Evolutionary conservation across 2,797 vertebrate genomes (phyloP).

Genomic region (Martes flavigula): DNA sequence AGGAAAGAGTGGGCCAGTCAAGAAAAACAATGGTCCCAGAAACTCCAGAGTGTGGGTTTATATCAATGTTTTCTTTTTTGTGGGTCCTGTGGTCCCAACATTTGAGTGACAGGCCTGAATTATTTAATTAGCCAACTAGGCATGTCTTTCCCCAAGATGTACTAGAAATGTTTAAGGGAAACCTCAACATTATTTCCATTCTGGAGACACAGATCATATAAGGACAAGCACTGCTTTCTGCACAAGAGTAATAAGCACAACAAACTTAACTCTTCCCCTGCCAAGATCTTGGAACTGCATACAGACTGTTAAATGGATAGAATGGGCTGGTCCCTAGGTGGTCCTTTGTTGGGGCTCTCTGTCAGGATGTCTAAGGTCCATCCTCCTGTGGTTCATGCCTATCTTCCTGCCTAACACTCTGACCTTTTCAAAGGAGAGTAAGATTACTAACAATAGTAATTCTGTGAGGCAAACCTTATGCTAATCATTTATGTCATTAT

Average conservation of each 20-base stretch:
- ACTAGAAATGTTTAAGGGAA: not conserved
- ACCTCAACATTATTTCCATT: not conserved
- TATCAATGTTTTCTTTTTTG: not conserved
- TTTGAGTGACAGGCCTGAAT: not conserved
- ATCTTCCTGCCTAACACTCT: not conserved
- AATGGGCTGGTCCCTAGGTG: not conserved
- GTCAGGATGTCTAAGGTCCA: not conserved
- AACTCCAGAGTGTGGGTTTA: not conserved
- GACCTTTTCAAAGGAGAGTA: not conserved
- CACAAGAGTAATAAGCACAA: not conserved
- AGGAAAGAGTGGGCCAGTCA: not conserved
- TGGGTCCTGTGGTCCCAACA: not conserved
- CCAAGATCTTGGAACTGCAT: not conserved
- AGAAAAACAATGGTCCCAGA: not conserved
- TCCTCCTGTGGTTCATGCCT: not conserved
- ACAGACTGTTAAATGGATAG: not conserved
- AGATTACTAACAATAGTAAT: not conserved
- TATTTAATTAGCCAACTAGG: not conserved
- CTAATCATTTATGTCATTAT: not conserved
- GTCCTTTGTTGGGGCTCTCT: not conserved
- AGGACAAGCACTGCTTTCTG: not conserved
- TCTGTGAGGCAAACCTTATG: not conserved
- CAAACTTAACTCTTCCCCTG: not conserved
- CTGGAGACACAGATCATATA: not conserved
- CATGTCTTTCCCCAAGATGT: not conserved